Conservation (phyloP, 2,888 invertebrate species). For the Sphecodes monilicornis region DNA sequence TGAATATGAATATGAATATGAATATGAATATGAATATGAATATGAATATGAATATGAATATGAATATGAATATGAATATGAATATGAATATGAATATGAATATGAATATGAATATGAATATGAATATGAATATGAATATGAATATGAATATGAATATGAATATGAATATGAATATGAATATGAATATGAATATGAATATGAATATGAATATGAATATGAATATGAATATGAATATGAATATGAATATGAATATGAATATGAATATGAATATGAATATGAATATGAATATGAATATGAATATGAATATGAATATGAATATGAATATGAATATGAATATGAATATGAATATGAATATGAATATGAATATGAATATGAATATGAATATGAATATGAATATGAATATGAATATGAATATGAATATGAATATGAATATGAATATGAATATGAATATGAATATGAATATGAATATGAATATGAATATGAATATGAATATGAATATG, state of each 20-base stretch:
- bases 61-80: conserved; percentile 77
- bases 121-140: conserved; percentile 79
- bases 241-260: conserved; percentile 80
- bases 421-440: conserved; percentile 76
- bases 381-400: conserved; percentile 73
- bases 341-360: conserved; percentile 66
- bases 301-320: conserved; percentile 83
- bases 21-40: conserved; percentile 85
- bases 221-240: conserved; percentile 85
- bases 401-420: conserved; percentile 76
- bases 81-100: conserved; percentile 80
- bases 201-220: conserved; percentile 62
- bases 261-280: conserved; percentile 75
- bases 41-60: conserved; percentile 80
- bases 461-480: conserved; percentile 78
- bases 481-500: conserved; percentile 73
- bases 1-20: conserved; percentile 76
- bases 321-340: conserved; percentile 75
- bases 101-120: conserved; percentile 84
- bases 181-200: conserved; percentile 82
- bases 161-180: conserved; percentile 85
- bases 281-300: conserved; percentile 83
- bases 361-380: conserved; percentile 79
- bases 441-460: conserved; percentile 72
- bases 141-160: conserved; percentile 64